These are phyloP conservation scores for Euleptes europaea DNA, from an alignment of 2,113 vertebrate species.

Conservation along the genomic window DNA sequence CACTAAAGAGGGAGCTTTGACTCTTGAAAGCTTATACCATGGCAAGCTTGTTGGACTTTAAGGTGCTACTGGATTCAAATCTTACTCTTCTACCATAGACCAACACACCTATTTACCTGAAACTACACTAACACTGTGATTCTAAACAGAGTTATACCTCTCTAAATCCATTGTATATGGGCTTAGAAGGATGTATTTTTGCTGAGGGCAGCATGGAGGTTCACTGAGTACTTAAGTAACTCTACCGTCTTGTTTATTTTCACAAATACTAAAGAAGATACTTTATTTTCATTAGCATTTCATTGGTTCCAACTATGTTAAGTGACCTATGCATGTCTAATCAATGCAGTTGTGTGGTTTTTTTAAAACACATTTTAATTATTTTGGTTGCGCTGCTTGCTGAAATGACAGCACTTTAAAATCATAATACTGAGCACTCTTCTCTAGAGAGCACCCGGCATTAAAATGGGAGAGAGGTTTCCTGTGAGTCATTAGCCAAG, in stretches of 20 bases:
- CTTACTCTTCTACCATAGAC: no score
- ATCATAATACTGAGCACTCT: constrained; percentile 15
- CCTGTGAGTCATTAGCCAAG: constrained; percentile 4
- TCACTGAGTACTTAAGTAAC: not conserved
- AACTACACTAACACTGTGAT: no score
- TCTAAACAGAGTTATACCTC: no score
- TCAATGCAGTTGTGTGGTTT: not conserved
- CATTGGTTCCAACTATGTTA: not conserved
- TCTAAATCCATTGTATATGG: no score
- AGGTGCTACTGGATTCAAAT: no score
- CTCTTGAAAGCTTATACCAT: no score
- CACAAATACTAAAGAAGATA: not conserved
- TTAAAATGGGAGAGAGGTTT: constrained; percentile 25
- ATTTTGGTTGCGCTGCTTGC: not conserved
- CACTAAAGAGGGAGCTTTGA: no score
- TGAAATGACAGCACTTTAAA: constrained; percentile 9
- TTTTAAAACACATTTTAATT: not conserved
- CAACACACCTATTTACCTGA: no score
- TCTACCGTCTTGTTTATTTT: not conserved
- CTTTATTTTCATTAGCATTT: not conserved
- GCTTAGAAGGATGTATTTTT: not conserved
- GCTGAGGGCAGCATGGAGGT: not conserved
- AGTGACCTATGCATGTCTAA: not conserved
- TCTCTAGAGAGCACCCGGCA: constrained; percentile 3
- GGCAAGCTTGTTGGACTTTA: no score